Base-by-base conservation (phyloP, 2,113 vertebrate genomes). In the Bungarus multicinctus region DNA sequence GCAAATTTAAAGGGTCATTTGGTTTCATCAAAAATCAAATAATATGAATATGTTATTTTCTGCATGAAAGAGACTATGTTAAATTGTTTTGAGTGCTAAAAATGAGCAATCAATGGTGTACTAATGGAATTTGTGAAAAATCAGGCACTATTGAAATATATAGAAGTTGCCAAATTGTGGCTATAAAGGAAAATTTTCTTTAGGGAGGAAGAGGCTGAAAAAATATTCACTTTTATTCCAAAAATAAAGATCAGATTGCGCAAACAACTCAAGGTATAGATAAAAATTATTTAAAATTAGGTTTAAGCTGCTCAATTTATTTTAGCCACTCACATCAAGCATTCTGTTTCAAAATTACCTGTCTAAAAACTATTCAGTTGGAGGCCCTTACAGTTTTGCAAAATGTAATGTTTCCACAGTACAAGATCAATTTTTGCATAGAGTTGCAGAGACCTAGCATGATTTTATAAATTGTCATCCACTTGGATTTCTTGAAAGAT, bases 1-100 rank as follows among this genome's bases (percentile, higher is more conserved):
- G 96, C 96, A 98, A 97, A 98, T 97, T 97, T 97, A 97, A 97
- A 97, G 96, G 98, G 97, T 97, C 97, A 97, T 97, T 98, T 97
- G 96, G 95, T 97, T 97, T 97, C 96, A 98, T 97, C 97, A 97
- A 97, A 98, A 98, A 97, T 97, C 95, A 97, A 97, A 97, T 98
- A 98, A 97, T 97, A 96, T 96, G 96, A 97, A 97, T 97, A 97
- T 97, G 97, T 97, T 97, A 97, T 97, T 97, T 95, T 97, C 94
- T 96, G 95, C 95, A 97, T 97, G 97, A 97, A 97, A 97, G 94
- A 97, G 94, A 96, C 95, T 96, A 95, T 97, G 93, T 95, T 97
- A 98, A 97, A 97, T 97, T 97, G 97, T 97, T 97, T 97, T 97
- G 93, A 97, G 96, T 97, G 94, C 93, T 97, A 92, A 97, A 98